Evolutionary conservation across 2,888 invertebrate genomes (phyloP).

Genomic region (Agapostemon virescens): DNA sequence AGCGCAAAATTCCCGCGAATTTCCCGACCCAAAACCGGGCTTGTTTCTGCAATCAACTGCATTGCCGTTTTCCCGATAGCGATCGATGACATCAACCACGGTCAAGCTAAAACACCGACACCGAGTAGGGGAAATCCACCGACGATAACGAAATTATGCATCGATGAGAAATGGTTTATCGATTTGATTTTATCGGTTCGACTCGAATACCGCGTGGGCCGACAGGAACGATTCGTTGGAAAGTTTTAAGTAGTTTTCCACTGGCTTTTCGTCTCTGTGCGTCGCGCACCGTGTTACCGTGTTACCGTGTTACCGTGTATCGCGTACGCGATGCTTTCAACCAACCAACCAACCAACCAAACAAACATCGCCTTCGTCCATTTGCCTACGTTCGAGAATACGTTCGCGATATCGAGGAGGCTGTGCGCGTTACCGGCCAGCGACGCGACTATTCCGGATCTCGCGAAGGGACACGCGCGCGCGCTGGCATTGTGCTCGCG

Average conservation of each 20-base stretch:
- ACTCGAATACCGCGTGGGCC: background rate
- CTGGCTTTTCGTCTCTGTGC: too few relatives aligned
- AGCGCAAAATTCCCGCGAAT: conserved; percentile 65
- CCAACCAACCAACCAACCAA: too few relatives aligned
- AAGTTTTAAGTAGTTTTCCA: background rate
- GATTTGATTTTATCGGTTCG: conserved; percentile 34
- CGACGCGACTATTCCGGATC: too few relatives aligned
- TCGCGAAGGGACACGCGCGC: background rate
- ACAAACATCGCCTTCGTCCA: background rate
- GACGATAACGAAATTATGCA: conserved; percentile 49
- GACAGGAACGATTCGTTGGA: background rate
- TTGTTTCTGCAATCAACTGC: conserved; percentile 68
- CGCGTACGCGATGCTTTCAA: too few relatives aligned
- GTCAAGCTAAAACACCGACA: conserved; percentile 33
- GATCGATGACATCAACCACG: conserved; percentile 57
- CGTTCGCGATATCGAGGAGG: too few relatives aligned
- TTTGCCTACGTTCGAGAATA: too few relatives aligned
- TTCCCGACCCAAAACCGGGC: conserved; percentile 56
- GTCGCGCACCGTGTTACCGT: too few relatives aligned
- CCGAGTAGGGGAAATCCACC: background rate
- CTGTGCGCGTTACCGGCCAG: background rate
- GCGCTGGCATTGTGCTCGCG: background rate
- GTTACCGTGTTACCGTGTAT: too few relatives aligned
- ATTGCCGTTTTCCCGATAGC: conserved; percentile 59
- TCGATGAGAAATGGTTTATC: conserved; percentile 36